Conservation (phyloP, 1,140 invertebrate species). For the Aleiodes sp. region DNA sequence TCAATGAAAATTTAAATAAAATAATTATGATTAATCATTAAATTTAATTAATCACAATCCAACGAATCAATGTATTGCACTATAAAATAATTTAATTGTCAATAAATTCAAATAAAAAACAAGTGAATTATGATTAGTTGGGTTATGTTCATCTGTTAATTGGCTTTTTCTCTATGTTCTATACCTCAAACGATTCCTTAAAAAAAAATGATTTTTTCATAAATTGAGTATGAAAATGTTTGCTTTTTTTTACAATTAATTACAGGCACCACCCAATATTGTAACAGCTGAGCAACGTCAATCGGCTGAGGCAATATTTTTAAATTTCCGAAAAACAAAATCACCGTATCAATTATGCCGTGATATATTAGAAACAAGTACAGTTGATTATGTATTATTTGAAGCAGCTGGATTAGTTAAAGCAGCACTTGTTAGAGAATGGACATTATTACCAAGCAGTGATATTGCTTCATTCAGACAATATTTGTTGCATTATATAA, state of each 20-base stretch:
- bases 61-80: neutral
- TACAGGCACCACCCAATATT: slow-evolving; percentile 83
- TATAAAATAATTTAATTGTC: neutral
- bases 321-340: slow-evolving; percentile 71
- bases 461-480: slow-evolving; percentile 79
- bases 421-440: slow-evolving; percentile 83
- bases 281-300: slow-evolving; percentile 36
- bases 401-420: slow-evolving; percentile 87
- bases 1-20: neutral
- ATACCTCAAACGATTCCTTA: neutral
- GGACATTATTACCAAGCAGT: slow-evolving; percentile 73
- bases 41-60: neutral
- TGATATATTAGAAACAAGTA: slow-evolving; percentile 81
- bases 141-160: neutral
- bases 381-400: slow-evolving; percentile 86
- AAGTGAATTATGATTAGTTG: neutral
- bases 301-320: slow-evolving; percentile 35
- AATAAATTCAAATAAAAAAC: neutral
- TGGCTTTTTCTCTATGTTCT: neutral
- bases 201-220: neutral
- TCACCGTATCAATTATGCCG: slow-evolving; percentile 83
- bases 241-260: slow-evolving; percentile 30
- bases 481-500: slow-evolving; percentile 82
- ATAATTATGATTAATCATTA: neutral
- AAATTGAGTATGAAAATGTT: neutral